Evolutionary conservation across 2,797 vertebrate species (phyloP), one percentile per base, ranked within the genome.

Genomic region (Rhodeus uyekii): DNA sequence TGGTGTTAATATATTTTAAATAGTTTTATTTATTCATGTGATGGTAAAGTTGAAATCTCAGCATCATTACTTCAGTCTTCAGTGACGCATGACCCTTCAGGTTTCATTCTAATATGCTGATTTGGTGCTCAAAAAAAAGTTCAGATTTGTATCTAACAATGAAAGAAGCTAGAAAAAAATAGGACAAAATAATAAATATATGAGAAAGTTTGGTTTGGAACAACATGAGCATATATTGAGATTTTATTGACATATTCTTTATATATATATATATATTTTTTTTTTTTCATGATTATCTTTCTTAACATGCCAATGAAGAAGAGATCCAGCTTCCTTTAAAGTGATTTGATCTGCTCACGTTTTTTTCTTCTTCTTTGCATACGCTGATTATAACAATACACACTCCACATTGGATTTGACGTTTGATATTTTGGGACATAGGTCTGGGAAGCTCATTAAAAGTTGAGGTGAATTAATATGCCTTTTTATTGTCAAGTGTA

Each of bases 401-500:
- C 64, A 42, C 32, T 79, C 24, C 64, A 71, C 13, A 13, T 63
- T 16, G 39, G 32, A 72, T 72, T 80, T 61, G 53, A 48, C 55
- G 72, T 61, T 78, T 68, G 48, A 39, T 65, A 67, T 68, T 80
- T 72, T 63, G n/a, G 22, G 0, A 34, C 48, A 32, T 46, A 27
- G 22, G 67, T 72, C n/a, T 27, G 9, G 39, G 53, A 13, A 48
- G 29, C 14, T 72, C 39, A 72, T 80, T 72, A 61, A 80, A 80
- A 29, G 22, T 38, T 63, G 39, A 48, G 22, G 29, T 48, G 55
- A 80, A 42, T 48, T 48, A 63, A 63, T 72, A 36, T 61, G 29
- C 55, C 55, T 61, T 80, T 48, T 80, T 13, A 36, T 72, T 72
- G 72, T 72, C 19, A 80, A 80, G 53, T 19, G 19, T 29, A 39